A percentile compares a stretch with the other conserved stretches of the same genome.
These are phyloP conservation scores for Argopecten irradians DNA, from an alignment of 1,140 invertebrate genomes.

Conservation along the genomic window DNA sequence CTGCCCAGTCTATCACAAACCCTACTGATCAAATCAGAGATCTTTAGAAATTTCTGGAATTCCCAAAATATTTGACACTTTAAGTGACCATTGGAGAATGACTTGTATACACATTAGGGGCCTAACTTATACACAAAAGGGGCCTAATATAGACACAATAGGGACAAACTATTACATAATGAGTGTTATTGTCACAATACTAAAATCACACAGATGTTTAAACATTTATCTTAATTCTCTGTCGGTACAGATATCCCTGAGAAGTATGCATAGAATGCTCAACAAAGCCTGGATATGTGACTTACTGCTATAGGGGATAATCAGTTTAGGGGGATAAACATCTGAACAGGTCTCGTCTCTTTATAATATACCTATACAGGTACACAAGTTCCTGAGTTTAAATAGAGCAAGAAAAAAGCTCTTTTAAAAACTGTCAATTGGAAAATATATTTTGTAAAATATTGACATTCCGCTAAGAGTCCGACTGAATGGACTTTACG, in stretches of 20 bases:
- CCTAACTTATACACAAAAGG: no score
- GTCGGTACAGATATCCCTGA: background rate
- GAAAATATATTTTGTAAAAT: background rate
- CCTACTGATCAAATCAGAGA: background rate
- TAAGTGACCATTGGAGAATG: background rate
- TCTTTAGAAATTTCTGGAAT: background rate
- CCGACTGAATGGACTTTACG: background rate
- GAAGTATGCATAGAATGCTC: background rate
- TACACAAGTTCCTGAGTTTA: background rate
- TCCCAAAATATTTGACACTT: background rate
- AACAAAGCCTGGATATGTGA: background rate
- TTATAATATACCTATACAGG: background rate
- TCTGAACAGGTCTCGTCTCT: background rate
- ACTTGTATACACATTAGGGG: background rate
- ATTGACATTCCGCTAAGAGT: background rate
- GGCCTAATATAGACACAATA: no score
- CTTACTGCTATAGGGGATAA: background rate
- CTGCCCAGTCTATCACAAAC: background rate
- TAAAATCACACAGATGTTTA: conserved; percentile 23
- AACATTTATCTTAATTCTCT: background rate
- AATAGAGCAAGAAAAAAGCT: conserved; percentile 18
- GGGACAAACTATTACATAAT: background rate
- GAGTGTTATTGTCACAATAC: background rate
- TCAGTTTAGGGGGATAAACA: background rate
- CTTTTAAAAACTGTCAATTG: background rate